A percentile compares a stretch with the other conserved stretches of the same genome.
phyloP scores from a whole-genome alignment of 2,797 vertebrate species.

The Smutsia temminckii region DNA sequence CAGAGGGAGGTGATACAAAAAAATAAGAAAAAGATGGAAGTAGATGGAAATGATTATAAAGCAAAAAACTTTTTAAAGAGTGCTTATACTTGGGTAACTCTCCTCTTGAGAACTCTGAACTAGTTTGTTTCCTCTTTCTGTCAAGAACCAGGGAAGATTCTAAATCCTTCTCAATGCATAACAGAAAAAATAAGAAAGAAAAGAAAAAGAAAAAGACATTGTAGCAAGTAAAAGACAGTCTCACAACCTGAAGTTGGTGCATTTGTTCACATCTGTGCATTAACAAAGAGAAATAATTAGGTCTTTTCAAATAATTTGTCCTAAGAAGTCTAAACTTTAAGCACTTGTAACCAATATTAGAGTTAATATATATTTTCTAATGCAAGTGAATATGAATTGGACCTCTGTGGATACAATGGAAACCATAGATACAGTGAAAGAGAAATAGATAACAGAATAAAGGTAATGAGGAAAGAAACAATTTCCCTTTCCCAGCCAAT shows the following conservation, averaged over 20 bases:
- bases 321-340: neutral
- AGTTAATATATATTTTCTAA: neutral
- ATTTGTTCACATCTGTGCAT: neutral
- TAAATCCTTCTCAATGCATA: neutral
- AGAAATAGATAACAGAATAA: neutral
- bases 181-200: neutral
- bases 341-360: neutral
- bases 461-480: neutral
- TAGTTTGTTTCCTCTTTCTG: neutral
- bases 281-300: neutral
- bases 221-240: neutral
- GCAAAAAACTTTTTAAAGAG: neutral
- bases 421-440: neutral
- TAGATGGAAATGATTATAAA: neutral
- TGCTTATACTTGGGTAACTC: neutral
- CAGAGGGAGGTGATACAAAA: neutral
- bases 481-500: neutral
- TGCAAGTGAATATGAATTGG: neutral
- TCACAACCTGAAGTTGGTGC: neutral
- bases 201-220: neutral
- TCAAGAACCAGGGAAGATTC: neutral
- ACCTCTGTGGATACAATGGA: neutral
- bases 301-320: neutral
- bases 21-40: neutral
- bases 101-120: neutral